Base-by-base conservation (phyloP, 2,797 vertebrate species). In the Pipistrellus pipistrellus region DNA sequence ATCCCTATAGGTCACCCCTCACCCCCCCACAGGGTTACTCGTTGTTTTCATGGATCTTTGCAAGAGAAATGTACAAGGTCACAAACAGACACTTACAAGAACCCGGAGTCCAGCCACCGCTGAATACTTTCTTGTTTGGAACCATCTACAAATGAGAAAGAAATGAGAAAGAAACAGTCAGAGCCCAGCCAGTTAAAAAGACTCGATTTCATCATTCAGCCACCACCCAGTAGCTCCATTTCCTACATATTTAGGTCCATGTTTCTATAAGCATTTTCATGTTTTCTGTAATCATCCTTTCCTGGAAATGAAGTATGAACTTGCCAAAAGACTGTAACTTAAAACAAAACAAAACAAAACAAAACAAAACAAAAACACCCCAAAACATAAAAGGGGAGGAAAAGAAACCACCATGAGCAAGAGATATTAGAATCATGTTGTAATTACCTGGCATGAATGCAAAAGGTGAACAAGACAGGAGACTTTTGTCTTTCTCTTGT, bases 31-130 rank as follows among this genome's bases (percentile, higher is more conserved):
- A 87, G 32, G 1, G 46, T 38, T 27, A 53, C 21, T 13, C 3
- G 53, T n/a, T 62, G 32, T 46, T 85, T 64, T 48, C 77, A 59
- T 23, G 38, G 27, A 86, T 76, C 35, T 88, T 92, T 94, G 53
- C 4, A 53, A 77, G 41, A 95, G 21, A 77, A 51, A 82, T 51
- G 7, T 20, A 18, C 8, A 77, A 88, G 51, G 48, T 51, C 3
- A 55, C 15, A 83, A 90, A 64, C 30, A 66, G 83, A 95, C 86
- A 97, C 95, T 97, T 97, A 97, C 73, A 92, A 94, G 97, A 88
- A 94, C 95, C 84, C 96, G 85, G 77, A 97, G 95, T 97, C 83
- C 51, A 98, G 87, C 87, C 90, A 97, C 46, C 92, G 93, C 86
- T 87, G 12, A 94, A 95, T 95, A 89, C 94, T 97, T 96, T 97